Evolutionary conservation across 2,797 vertebrate genomes (phyloP), one percentile per base, ranked within the genome.

Genomic region (Dicrostonyx torquatus): DNA sequence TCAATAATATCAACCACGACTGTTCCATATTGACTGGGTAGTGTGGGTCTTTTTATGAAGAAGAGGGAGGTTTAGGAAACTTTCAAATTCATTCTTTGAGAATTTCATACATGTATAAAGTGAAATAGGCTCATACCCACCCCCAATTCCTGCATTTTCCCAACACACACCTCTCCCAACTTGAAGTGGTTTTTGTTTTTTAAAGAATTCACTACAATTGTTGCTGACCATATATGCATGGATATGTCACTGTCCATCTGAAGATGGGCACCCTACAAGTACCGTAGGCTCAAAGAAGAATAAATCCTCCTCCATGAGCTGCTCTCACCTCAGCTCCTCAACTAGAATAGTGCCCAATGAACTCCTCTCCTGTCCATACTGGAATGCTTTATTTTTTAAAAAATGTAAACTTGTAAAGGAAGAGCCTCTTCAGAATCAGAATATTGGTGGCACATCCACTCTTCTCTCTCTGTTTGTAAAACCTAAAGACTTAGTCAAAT

Each of bases 301-400:
- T 72, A n/a, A 55, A 37, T 40, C 48, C 53, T 50, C 9, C 8
- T 55, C 15, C 1, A 5, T 0, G 0, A 18, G 34, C 15, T 55
- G 9, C 2, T n/a, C 43, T 66, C 20, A 15, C 12, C 31, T 45
- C 24, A n/a, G 6, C 43, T 15, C n/a, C 34, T 55, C 8, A 53
- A n/a, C n/a, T 70, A 40, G 5, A 2, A 14, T 40, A 18, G 22
- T 37, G 3, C 20, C 17, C 7, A 34, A 68, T 50, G 34, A 37
- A 10, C n/a, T 37, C 64, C 20, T 50, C 20, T 45, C 34, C 4
- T 66, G 13, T 29, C 34, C 20, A 24, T 40, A 24, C 66, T 70
- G n/a, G 48, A 85, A 50, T n/a, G 31, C 18, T 68, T 45, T 13
- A 20, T 31, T 48, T 43, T 29, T 48, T 12, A 40, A 26, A 50